Conservation (phyloP, 2,888 invertebrate genomes). For the Euphydryas editha region DNA sequence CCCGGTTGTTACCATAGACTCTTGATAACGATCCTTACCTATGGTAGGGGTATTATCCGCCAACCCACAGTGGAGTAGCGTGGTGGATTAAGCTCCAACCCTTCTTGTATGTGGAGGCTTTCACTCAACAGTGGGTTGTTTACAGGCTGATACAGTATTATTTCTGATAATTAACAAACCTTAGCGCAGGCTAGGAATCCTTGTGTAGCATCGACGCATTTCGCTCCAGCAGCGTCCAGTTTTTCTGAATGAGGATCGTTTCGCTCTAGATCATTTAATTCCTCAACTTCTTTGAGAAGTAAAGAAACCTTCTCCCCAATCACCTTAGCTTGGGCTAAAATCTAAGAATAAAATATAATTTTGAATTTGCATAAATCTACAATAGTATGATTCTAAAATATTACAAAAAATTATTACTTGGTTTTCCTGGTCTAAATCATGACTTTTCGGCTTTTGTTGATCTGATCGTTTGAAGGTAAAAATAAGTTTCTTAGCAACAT, state of each 20-base stretch:
- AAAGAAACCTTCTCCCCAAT: constrained; percentile 54
- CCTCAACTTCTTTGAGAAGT: constrained; percentile 49
- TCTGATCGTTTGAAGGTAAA: constrained; percentile 52
- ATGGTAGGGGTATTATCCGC: no score
- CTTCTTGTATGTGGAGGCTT: no score
- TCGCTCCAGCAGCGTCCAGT: constrained; percentile 51
- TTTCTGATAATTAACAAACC: constrained; percentile 46
- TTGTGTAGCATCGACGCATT: constrained; percentile 53
- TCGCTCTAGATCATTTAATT: constrained; percentile 39
- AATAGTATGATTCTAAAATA: no score
- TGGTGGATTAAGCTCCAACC: no score
- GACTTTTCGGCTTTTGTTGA: constrained; percentile 39
- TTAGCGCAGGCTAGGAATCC: constrained; percentile 59
- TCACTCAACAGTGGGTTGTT: no score
- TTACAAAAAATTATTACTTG: constrained; percentile 47
- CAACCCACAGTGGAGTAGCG: no score
- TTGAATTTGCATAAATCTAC: neutral
- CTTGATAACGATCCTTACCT: no score
- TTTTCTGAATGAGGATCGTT: constrained; percentile 43
- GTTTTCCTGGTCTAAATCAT: constrained; percentile 50
- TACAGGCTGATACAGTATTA: no score
- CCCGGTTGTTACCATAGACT: no score
- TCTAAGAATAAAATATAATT: constrained; percentile 41
- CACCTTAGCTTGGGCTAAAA: constrained; percentile 55
- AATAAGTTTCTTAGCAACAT: constrained; percentile 59